These are phyloP conservation scores for Ornithorhynchus anatinus DNA, from an alignment of 2,113 vertebrate species.

Conservation along the genomic window DNA sequence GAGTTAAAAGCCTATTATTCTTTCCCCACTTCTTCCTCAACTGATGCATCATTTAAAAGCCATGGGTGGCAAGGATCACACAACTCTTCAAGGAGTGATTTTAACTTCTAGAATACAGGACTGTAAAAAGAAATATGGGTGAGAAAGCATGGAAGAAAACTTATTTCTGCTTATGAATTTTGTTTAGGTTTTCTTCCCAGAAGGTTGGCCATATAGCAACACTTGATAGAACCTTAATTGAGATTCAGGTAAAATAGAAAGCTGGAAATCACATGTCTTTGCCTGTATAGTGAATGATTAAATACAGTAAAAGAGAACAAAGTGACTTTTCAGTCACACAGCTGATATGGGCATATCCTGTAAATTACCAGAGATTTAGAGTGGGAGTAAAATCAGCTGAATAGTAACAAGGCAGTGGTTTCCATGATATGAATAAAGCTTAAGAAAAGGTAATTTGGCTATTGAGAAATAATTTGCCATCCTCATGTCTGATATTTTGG, in stretches of 20 bases:
- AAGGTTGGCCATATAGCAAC: not conserved
- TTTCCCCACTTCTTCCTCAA: not conserved
- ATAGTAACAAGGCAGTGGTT: not conserved
- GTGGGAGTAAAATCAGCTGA: not conserved
- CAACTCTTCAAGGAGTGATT: not conserved
- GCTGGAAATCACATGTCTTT: not conserved
- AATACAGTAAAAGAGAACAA: not conserved
- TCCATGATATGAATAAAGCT: not conserved
- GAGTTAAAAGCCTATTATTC: slow-evolving; percentile 12
- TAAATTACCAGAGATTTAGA: not conserved
- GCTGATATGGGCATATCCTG: not conserved
- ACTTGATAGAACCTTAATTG: not conserved
- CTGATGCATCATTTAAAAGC: slow-evolving; percentile 8
- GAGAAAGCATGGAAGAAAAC: not conserved
- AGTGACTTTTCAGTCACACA: not conserved
- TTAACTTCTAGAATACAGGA: not conserved
- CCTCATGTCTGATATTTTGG: not conserved
- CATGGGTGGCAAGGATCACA: not conserved
- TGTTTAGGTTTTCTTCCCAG: not conserved
- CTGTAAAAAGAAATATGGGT: too few species aligned
- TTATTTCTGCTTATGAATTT: not conserved
- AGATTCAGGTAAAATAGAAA: not conserved
- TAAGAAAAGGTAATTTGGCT: not conserved
- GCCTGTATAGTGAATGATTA: not conserved
- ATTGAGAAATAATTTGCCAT: not conserved